Evolutionary conservation across 2,113 vertebrate species (phyloP).

Genomic region (Xiphias gladius): DNA sequence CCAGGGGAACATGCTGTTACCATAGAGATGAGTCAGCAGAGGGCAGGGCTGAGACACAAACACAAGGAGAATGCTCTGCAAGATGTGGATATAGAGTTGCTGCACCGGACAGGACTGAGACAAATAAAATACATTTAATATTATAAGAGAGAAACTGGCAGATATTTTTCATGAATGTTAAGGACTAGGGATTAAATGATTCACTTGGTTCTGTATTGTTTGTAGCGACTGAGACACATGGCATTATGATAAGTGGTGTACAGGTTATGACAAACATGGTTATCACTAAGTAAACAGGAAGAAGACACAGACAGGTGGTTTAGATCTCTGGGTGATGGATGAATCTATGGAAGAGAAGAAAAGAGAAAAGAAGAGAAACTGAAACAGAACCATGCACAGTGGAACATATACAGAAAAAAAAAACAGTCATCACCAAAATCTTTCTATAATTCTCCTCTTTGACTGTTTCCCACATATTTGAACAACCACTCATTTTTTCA

Average conservation of each 20-base stretch:
- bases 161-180: background rate
- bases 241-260: slow-evolving; percentile 22
- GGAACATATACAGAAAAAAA: background rate
- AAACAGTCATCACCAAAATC: background rate
- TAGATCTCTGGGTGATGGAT: slow-evolving; percentile 33
- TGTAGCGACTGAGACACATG: background rate
- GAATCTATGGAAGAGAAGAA: slow-evolving; percentile 13
- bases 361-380: background rate
- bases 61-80: slow-evolving; percentile 27
- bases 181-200: background rate
- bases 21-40: slow-evolving; percentile 74
- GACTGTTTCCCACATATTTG: too few species aligned
- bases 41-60: slow-evolving; percentile 71
- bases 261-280: slow-evolving; percentile 55
- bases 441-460: background rate
- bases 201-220: background rate
- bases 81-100: slow-evolving; percentile 1
- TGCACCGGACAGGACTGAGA: background rate
- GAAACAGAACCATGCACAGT: background rate
- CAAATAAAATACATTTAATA: background rate
- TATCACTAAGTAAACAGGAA: slow-evolving; percentile 68
- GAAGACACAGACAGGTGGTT: slow-evolving; percentile 52
- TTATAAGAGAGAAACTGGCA: background rate
- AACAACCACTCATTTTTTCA: too few species aligned
- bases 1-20: slow-evolving; percentile 75